Conservation (phyloP, 1,140 invertebrate species). For the Caenorhabditis remanei region DNA sequence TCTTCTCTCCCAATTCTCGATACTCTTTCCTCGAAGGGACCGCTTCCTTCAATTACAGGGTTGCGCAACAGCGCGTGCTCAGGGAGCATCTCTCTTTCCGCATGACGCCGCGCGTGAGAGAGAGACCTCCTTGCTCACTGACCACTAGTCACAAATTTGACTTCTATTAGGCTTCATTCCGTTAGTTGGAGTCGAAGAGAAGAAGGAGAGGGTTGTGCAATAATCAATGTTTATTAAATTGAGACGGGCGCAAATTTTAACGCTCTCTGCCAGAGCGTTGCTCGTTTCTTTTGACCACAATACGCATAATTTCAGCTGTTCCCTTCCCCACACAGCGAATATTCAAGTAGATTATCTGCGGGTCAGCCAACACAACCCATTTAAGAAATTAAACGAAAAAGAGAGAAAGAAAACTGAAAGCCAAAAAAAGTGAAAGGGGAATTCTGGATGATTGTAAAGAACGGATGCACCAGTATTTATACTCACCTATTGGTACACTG, state of each 20-base stretch:
- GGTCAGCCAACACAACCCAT: background rate
- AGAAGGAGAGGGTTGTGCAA: conserved; percentile 25
- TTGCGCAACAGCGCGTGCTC: conserved; percentile 38
- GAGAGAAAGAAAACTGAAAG: background rate
- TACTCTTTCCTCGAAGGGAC: background rate
- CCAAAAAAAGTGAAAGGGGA: too few species aligned
- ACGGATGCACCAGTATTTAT: background rate
- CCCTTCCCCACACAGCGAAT: background rate
- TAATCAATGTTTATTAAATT: conserved; percentile 54
- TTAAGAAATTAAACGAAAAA: background rate
- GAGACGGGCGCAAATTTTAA: conserved; percentile 17
- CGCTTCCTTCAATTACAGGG: conserved; percentile 17
- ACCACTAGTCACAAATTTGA: conserved; percentile 33
- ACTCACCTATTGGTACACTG: too few species aligned
- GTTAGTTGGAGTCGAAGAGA: background rate
- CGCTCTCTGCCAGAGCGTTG: background rate
- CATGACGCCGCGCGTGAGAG: conserved; percentile 31
- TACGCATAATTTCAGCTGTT: conserved; percentile 9
- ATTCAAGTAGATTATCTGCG: conserved; percentile 5
- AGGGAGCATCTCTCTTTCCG: background rate
- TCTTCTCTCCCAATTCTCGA: background rate
- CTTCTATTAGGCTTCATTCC: conserved; percentile 1
- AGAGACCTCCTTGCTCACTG: conserved; percentile 37
- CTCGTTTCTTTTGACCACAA: background rate
- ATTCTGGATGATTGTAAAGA: background rate